A percentile compares a stretch with the other conserved stretches of the same genome.
phyloP scores from a whole-genome alignment of 2,888 invertebrate genomes.

The Hylaea fasciaria region DNA sequence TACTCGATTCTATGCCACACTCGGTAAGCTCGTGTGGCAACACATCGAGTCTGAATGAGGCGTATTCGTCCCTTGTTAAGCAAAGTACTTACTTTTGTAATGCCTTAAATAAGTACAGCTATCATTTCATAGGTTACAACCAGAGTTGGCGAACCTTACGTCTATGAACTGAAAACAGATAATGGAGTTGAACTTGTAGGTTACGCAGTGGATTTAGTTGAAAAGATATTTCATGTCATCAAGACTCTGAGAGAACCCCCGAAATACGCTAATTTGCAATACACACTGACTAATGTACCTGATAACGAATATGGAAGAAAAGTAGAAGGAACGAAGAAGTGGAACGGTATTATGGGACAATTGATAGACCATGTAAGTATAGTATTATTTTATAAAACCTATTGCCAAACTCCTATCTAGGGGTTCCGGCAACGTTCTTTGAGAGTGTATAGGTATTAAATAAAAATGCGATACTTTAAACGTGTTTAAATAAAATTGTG shows the following conservation, averaged over 20 bases:
- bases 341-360: constrained; percentile 91
- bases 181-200: constrained; percentile 87
- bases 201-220: constrained; percentile 94
- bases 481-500: too few relatives aligned
- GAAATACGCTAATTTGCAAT: constrained; percentile 76
- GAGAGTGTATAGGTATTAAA: not conserved
- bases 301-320: constrained; percentile 88
- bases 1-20: too few relatives aligned
- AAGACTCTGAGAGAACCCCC: constrained; percentile 37
- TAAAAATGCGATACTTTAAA: not conserved
- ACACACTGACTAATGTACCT: constrained; percentile 87
- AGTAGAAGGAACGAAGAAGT: constrained; percentile 87
- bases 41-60: too few relatives aligned
- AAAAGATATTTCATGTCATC: constrained; percentile 86
- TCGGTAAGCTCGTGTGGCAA: too few relatives aligned
- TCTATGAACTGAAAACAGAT: constrained; percentile 50
- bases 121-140: constrained; percentile 86
- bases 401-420: too few relatives aligned
- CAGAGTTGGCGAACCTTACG: constrained; percentile 64
- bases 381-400: too few relatives aligned
- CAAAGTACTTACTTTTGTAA: too few relatives aligned
- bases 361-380: constrained; percentile 88
- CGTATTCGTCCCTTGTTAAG: too few relatives aligned
- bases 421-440: too few relatives aligned
- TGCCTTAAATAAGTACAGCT: too few relatives aligned